These are phyloP conservation scores for Crotophaga sulcirostris DNA, from an alignment of 2,113 vertebrate genomes.

Conservation along the genomic window DNA sequence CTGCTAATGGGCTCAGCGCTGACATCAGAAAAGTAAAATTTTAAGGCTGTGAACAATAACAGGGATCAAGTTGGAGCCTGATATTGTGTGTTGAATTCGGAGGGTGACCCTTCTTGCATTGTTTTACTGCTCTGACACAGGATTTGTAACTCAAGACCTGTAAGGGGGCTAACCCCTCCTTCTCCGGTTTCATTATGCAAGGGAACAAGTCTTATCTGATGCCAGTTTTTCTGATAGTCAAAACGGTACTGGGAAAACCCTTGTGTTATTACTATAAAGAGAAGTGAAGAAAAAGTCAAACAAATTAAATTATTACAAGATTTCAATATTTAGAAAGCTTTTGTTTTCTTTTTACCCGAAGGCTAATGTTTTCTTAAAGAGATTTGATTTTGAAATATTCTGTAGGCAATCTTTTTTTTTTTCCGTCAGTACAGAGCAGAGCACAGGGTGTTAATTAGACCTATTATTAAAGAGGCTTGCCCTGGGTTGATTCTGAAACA, in stretches of 20 bases:
- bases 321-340: background rate
- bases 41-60: background rate
- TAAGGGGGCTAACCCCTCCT: background rate
- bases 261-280: background rate
- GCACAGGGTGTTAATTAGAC: constrained; percentile 57
- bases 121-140: background rate
- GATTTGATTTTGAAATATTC: background rate
- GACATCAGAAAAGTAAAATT: background rate
- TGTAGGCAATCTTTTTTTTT: background rate
- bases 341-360: background rate
- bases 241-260: background rate
- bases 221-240: background rate
- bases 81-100: background rate
- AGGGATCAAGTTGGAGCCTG: background rate
- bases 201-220: background rate
- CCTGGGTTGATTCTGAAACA: constrained; percentile 54
- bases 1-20: background rate
- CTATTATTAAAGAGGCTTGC: constrained; percentile 58
- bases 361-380: background rate
- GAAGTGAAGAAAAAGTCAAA: background rate
- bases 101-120: background rate
- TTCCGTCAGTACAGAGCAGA: background rate
- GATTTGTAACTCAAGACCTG: background rate
- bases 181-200: background rate
- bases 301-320: background rate